phyloP scores from a whole-genome alignment of 1,140 invertebrate genomes.

The Alviniconcha marisindica region DNA sequence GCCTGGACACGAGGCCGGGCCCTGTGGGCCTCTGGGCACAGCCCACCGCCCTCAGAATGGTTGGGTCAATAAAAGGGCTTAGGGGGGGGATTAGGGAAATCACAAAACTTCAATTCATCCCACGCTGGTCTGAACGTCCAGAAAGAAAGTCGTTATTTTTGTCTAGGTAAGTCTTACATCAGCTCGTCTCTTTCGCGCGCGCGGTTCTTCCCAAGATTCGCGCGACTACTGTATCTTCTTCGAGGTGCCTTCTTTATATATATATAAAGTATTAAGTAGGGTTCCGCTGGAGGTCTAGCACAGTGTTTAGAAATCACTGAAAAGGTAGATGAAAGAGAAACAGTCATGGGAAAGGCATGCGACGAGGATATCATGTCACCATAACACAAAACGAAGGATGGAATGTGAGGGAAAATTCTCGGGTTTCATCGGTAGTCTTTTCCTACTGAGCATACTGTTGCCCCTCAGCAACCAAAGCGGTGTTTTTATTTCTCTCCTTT shows the following conservation, averaged over 20 bases:
- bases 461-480: no score
- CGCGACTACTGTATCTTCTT: not conserved
- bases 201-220: no score
- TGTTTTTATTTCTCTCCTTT: no score
- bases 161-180: conserved; percentile 16
- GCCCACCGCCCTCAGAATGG: not conserved
- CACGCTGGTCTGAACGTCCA: not conserved
- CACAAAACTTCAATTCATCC: conserved; percentile 33
- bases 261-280: not conserved
- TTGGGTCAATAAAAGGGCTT: conserved; percentile 3
- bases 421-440: no score
- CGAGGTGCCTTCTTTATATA: not conserved
- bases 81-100: conserved; percentile 14
- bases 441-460: no score
- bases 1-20: not conserved
- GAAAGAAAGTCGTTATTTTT: conserved; percentile 6
- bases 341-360: no score
- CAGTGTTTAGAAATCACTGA: no score
- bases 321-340: no score
- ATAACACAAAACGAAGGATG: no score
- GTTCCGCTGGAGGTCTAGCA: not conserved
- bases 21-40: not conserved
- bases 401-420: no score
- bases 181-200: not conserved
- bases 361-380: no score